Percentiles rank a stretch among this genome's conserved stretches.
phyloP scores from a whole-genome alignment of 2,888 invertebrate genomes.

The Plagodis pulveraria region DNA sequence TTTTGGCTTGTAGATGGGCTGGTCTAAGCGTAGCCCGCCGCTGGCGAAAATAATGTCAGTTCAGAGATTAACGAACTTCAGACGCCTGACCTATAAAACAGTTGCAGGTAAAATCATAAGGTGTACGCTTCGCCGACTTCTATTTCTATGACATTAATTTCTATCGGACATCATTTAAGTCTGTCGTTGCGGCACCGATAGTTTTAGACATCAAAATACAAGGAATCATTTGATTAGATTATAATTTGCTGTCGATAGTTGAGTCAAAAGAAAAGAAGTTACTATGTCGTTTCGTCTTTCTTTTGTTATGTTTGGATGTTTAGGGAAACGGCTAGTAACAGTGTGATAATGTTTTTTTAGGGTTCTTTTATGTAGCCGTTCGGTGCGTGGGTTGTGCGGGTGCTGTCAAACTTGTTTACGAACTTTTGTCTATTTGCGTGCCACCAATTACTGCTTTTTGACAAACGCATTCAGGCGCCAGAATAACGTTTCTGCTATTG shows the following conservation, averaged over 20 bases:
- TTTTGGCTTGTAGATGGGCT: slow-evolving; percentile 82
- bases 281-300: not conserved
- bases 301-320: slow-evolving; percentile 34
- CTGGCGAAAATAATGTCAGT: slow-evolving; percentile 80
- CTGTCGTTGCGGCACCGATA: slow-evolving; percentile 7
- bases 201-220: too few relatives aligned
- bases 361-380: slow-evolving; percentile 53
- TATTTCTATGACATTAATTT: slow-evolving; percentile 30
- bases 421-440: slow-evolving; percentile 66
- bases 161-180: slow-evolving; percentile 5
- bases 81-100: slow-evolving; percentile 79
- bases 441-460: slow-evolving; percentile 60
- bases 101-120: slow-evolving; percentile 55
- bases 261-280: not conserved
- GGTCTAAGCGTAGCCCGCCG: slow-evolving; percentile 58
- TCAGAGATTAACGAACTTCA: slow-evolving; percentile 83
- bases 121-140: slow-evolving; percentile 40
- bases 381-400: slow-evolving; percentile 63
- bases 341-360: slow-evolving; percentile 53
- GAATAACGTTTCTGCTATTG: slow-evolving; percentile 47
- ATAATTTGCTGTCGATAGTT: too few relatives aligned
- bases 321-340: slow-evolving; percentile 25
- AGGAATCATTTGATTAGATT: too few relatives aligned
- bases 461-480: slow-evolving; percentile 59
- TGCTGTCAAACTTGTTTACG: slow-evolving; percentile 76